Percentiles rank a stretch among this genome's conserved stretches.
phyloP scores from a whole-genome alignment of 2,888 invertebrate genomes.

The Augochlorella aurata region DNA sequence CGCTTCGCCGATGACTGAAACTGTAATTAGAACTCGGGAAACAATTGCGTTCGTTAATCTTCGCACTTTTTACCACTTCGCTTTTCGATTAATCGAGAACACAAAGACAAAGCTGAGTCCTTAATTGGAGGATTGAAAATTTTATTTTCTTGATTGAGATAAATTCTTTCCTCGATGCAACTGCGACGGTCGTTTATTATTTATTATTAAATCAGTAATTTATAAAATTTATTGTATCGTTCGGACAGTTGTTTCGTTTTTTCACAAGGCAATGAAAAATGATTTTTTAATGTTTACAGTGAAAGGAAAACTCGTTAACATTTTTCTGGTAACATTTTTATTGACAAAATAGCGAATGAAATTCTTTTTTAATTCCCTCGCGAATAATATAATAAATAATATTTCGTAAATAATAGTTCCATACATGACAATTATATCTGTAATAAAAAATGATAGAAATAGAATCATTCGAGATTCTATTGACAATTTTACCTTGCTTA shows the following conservation, averaged over 20 bases:
- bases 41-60: not conserved
- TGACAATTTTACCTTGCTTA: not conserved
- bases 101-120: not conserved
- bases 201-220: too few species aligned
- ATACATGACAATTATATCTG: too few species aligned
- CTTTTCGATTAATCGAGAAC: not conserved
- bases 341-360: too few species aligned
- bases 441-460: too few species aligned
- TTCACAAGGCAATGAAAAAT: not conserved
- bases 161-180: not conserved
- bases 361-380: too few species aligned
- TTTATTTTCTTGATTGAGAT: not conserved
- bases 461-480: too few species aligned
- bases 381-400: too few species aligned
- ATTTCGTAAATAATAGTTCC: too few species aligned
- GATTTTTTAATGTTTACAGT: not conserved
- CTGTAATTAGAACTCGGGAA: not conserved
- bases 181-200: too few species aligned
- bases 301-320: not conserved
- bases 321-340: too few species aligned
- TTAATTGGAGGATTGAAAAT: not conserved
- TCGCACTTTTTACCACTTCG: not conserved
- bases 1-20: not conserved
- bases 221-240: too few species aligned
- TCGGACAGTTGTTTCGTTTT: too few species aligned